These are phyloP conservation scores for Paralvinella palmiformis DNA, from an alignment of 1,140 invertebrate species.

Conservation along the genomic window DNA sequence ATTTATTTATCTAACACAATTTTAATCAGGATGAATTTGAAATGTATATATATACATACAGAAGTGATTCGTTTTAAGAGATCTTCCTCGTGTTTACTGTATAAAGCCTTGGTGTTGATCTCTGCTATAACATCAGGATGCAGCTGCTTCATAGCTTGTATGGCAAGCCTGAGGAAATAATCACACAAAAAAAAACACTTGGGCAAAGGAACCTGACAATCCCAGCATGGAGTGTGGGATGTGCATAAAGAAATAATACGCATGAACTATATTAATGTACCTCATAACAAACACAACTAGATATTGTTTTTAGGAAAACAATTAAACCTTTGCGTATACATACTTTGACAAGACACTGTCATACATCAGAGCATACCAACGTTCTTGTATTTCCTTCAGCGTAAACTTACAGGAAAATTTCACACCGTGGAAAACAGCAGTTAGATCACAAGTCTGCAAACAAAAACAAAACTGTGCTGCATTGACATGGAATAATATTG, in stretches of 20 bases:
- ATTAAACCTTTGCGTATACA: too few relatives aligned
- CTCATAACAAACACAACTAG: too few relatives aligned
- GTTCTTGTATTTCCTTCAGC: constrained; percentile 83
- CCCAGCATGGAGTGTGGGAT: not conserved
- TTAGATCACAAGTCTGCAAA: constrained; percentile 75
- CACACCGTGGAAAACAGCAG: constrained; percentile 79
- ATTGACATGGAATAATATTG: too few relatives aligned
- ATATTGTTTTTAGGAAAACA: too few relatives aligned
- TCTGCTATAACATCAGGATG: constrained; percentile 82
- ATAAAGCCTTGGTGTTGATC: constrained; percentile 82
- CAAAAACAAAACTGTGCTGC: constrained; percentile 26
- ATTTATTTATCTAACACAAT: not conserved
- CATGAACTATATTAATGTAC: too few relatives aligned
- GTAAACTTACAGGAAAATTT: constrained; percentile 96
- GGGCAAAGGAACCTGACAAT: not conserved
- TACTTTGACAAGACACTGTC: constrained; percentile 66
- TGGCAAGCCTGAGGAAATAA: constrained; percentile 78
- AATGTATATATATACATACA: constrained; percentile 57
- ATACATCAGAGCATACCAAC: constrained; percentile 93
- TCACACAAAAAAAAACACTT: not conserved
- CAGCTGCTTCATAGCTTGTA: constrained; percentile 86
- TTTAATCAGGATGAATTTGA: not conserved
- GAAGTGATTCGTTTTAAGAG: constrained; percentile 74
- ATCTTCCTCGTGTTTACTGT: constrained; percentile 82
- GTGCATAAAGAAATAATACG: not conserved